phyloP scores from a whole-genome alignment of 2,888 invertebrate genomes.

The Melanostoma scalare region DNA sequence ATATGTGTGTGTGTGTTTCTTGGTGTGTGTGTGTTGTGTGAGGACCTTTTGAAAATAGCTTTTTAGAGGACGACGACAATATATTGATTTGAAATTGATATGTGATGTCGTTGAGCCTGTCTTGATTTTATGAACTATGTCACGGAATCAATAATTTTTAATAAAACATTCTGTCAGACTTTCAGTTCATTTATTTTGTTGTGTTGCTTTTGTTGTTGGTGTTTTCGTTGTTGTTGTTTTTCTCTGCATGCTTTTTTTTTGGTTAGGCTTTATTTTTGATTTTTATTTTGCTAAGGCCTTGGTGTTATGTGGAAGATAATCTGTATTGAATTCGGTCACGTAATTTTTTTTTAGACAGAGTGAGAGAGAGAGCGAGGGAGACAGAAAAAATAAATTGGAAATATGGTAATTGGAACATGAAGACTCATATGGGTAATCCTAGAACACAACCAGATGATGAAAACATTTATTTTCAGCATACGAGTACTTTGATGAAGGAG shows the following conservation, averaged over 20 bases:
- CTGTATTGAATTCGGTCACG: slow-evolving; percentile 60
- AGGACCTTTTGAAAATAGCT: slow-evolving; percentile 19
- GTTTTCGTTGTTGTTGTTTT: slow-evolving; percentile 1
- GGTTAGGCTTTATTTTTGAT: no score
- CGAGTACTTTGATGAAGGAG: no score
- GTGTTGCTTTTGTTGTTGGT: neutral
- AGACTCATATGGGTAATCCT: neutral
- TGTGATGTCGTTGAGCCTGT: slow-evolving; percentile 68
- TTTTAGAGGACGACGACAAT: slow-evolving; percentile 37
- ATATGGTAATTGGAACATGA: slow-evolving; percentile 65
- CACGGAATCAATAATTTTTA: slow-evolving; percentile 72
- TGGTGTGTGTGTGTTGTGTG: neutral
- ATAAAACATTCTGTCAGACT: slow-evolving; percentile 65
- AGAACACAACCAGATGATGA: no score
- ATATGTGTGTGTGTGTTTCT: neutral
- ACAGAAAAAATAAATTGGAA: slow-evolving; percentile 19
- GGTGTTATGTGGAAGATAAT: slow-evolving; percentile 37
- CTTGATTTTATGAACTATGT: slow-evolving; percentile 72
- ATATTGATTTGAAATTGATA: slow-evolving; percentile 66
- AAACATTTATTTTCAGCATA: no score
- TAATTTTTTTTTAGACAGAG: slow-evolving; percentile 16
- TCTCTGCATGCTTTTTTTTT: neutral
- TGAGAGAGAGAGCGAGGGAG: no score
- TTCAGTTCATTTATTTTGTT: neutral
- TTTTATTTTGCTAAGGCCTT: neutral